Percentiles rank a stretch among this genome's conserved stretches.
phyloP scores from a whole-genome alignment of 2,888 invertebrate species.

The Rosalia funebris region DNA sequence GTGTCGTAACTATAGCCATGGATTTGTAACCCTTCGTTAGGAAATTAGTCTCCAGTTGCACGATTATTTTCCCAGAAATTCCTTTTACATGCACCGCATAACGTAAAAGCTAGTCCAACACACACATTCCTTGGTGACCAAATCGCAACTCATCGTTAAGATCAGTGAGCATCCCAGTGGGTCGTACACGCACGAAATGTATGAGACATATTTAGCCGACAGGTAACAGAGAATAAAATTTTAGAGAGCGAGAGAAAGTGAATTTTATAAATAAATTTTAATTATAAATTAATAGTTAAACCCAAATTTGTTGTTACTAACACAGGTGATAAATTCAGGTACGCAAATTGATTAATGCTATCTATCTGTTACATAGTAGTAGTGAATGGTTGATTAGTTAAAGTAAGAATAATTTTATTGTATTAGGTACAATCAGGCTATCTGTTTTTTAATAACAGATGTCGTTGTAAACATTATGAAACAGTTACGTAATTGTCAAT shows the following conservation, averaged over 20 bases:
- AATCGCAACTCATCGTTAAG: too few relatives aligned
- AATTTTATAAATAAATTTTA: constrained; percentile 6
- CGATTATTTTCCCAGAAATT: too few relatives aligned
- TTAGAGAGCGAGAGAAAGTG: constrained; percentile 7
- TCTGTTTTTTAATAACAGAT: too few relatives aligned
- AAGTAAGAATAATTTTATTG: not conserved
- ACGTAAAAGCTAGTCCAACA: too few relatives aligned
- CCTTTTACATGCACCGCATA: too few relatives aligned
- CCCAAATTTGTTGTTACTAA: not conserved
- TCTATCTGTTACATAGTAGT: not conserved
- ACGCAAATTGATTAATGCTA: constrained; percentile 1
- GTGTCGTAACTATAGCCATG: too few relatives aligned
- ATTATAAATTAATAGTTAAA: not conserved
- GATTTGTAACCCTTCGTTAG: too few relatives aligned
- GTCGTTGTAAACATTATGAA: too few relatives aligned
- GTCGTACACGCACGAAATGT: not conserved
- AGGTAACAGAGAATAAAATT: not conserved
- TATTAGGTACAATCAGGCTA: not conserved
- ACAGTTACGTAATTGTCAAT: too few relatives aligned
- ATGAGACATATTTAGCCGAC: not conserved
- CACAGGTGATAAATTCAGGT: not conserved
- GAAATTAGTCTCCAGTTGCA: too few relatives aligned
- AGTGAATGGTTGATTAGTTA: not conserved
- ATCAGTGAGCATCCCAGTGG: not conserved
- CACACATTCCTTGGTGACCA: too few relatives aligned